phyloP scores from a whole-genome alignment of 2,888 invertebrate species.

The Spisula solida region DNA sequence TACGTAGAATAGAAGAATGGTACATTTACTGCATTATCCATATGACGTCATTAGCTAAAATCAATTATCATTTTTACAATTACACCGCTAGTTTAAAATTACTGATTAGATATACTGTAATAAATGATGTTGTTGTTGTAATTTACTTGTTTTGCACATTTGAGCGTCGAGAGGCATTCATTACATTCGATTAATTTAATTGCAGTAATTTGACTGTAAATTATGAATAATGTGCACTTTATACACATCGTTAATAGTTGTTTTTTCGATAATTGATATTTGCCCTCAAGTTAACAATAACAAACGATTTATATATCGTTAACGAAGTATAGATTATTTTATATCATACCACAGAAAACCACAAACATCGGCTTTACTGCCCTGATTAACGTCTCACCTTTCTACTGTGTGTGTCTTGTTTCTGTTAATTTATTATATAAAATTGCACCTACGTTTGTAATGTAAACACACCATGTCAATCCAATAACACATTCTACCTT shows the following conservation, averaged over 20 bases:
- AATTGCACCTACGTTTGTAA: no score
- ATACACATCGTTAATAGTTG: not conserved
- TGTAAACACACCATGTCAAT: no score
- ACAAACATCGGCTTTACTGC: not conserved
- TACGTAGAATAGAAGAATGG: no score
- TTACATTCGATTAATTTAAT: not conserved
- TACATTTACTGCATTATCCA: no score
- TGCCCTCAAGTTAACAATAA: constrained; percentile 7
- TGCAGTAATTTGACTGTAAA: not conserved
- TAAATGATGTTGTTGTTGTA: no score
- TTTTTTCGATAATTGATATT: constrained; percentile 8
- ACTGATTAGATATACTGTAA: no score
- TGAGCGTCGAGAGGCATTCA: no score
- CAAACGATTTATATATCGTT: constrained; percentile 4
- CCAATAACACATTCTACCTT: no score
- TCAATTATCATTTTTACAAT: no score
- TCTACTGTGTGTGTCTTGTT: not conserved
- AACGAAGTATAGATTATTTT: not conserved
- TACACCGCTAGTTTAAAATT: no score
- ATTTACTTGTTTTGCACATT: no score
- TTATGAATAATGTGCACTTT: not conserved
- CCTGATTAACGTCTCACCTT: not conserved
- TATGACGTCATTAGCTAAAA: no score
- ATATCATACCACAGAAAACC: not conserved
- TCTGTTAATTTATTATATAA: not conserved